These are phyloP conservation scores for Chymomyza amoena DNA, from an alignment of 2,888 invertebrate genomes.

Conservation along the genomic window DNA sequence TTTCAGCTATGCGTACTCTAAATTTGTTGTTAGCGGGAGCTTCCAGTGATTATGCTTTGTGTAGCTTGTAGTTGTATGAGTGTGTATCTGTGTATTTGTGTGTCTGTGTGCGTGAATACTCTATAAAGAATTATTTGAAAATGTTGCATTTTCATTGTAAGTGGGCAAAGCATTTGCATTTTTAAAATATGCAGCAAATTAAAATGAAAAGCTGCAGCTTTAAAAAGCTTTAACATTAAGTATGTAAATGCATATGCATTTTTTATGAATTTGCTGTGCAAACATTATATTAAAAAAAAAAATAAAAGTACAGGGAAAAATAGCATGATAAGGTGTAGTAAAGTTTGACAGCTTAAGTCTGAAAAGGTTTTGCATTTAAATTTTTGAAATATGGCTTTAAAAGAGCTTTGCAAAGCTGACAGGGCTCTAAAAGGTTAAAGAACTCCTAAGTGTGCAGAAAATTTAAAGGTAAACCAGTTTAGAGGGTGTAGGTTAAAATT, in stretches of 20 bases:
- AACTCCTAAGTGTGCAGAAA: neutral
- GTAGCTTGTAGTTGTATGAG: neutral
- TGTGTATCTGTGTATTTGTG: neutral
- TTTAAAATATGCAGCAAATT: constrained; percentile 62
- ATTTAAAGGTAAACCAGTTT: neutral
- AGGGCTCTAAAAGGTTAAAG: neutral
- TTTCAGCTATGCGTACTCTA: constrained; percentile 18
- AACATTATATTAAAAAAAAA: neutral
- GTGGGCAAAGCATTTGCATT: constrained; percentile 51
- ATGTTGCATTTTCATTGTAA: constrained; percentile 54
- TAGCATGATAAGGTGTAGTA: neutral
- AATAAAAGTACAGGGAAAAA: neutral
- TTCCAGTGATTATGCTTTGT: constrained; percentile 32
- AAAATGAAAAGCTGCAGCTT: constrained; percentile 45
- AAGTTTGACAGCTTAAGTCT: neutral
- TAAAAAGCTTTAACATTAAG: constrained; percentile 16
- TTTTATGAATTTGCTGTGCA: neutral
- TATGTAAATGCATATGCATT: neutral
- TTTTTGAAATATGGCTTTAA: neutral
- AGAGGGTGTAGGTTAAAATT: too few relatives aligned
- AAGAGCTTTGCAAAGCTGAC: neutral
- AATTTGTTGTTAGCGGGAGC: constrained; percentile 51
- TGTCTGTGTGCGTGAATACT: neutral
- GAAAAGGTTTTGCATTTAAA: neutral
- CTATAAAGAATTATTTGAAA: constrained; percentile 23